Base-by-base conservation (phyloP, 1,140 invertebrate genomes). In the Euwallacea fornicatus region DNA sequence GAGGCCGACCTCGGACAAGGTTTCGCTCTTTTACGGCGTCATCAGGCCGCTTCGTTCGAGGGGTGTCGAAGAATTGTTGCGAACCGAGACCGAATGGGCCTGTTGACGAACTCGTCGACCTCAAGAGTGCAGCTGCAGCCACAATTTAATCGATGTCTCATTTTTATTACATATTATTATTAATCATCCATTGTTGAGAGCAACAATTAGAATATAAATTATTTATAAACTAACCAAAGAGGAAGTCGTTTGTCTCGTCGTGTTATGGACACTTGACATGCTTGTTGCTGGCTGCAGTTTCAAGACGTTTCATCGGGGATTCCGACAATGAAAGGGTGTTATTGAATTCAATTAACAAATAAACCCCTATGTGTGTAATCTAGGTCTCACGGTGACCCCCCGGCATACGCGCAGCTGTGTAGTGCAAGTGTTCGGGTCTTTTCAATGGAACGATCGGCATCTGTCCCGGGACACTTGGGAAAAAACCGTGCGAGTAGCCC, bases 291-390 rank as follows among this genome's bases (percentile, higher is more conserved):
- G 21, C 21, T 33, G 21, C 21, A 2, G 21, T 33, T 33, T 33
- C 21, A 33, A 4, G 21, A 33, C 21, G 1, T 33, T 33, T 33
- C 21, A 33, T 33, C 21, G 21, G 21, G 21, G 21, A 33, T 33
- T 33, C 21, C 4, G 21, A 33, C 21, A 33, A 33, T 33, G 4
- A 58, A 58, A 58, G 55, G 55, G 55, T 58, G 55, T 58, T 58
- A 16, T 58, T 58, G 6, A 61, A 42, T 61, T 61, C 59, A 61
- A 61, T 61, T 61, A 61, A 21, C 59, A 61, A 61, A 61, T 61
- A 61, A 61, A 61, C 59, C 59, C 59, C 59, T 61, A 61, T 61
- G 59, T 33, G 21, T 33, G 21, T 33, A 33, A 42, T 42, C 21
- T 43, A 11, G 59, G 59, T 61, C 59, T 61, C 59, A 61, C 59